phyloP scores from a whole-genome alignment of 2,797 vertebrate genomes.

The Pteropus rufus region DNA sequence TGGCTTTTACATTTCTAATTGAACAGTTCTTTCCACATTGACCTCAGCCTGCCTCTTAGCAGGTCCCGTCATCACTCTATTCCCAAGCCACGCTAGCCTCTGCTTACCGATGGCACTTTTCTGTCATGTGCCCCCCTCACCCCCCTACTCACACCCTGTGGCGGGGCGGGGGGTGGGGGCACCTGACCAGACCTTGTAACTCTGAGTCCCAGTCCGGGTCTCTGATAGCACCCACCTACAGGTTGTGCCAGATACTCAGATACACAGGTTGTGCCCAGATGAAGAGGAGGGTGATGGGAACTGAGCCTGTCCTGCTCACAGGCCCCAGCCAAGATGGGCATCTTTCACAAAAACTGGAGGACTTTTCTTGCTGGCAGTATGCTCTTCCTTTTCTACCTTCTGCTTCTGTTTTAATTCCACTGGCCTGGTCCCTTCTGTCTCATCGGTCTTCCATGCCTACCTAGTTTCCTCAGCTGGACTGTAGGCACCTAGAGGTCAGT shows the following conservation, averaged over 20 bases:
- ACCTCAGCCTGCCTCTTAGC: not conserved
- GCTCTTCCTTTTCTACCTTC: not conserved
- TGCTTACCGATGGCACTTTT: not conserved
- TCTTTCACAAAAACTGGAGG: not conserved
- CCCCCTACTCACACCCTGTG: too few relatives aligned
- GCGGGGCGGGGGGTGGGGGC: too few relatives aligned
- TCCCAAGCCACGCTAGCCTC: not conserved
- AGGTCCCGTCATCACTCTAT: not conserved
- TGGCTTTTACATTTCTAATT: not conserved
- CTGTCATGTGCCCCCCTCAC: not conserved
- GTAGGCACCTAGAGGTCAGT: not conserved
- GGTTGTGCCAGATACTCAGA: not conserved
- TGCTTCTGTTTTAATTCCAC: not conserved
- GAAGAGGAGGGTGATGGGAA: not conserved
- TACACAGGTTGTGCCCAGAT: too few relatives aligned
- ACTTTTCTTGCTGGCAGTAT: not conserved
- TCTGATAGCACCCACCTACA: not conserved
- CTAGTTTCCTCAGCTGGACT: not conserved
- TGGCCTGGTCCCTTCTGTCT: not conserved
- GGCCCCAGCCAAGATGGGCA: not conserved
- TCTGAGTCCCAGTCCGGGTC: not conserved
- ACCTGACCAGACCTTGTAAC: not conserved
- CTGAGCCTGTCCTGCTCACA: not conserved
- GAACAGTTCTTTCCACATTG: not conserved
- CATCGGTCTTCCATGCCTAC: not conserved